phyloP scores from a whole-genome alignment of 1,140 invertebrate genomes.

The Neoseiulus cucumeris region DNA sequence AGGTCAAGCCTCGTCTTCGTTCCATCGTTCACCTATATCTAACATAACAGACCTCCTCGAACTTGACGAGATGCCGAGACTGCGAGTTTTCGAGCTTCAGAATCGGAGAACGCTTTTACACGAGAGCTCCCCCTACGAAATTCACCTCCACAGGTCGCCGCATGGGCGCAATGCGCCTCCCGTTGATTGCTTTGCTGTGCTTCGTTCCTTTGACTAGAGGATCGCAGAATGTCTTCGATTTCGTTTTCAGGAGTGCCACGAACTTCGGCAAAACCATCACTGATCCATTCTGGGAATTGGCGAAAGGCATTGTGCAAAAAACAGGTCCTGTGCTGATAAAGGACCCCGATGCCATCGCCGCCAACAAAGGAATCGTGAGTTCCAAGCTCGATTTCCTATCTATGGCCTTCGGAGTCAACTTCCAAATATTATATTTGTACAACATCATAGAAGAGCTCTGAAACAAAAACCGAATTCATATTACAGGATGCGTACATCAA shows the following conservation, averaged over 20 bases:
- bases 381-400: no score
- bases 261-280: not conserved
- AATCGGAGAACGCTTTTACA: no score
- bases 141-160: no score
- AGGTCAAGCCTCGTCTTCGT: no score
- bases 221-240: not conserved
- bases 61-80: no score
- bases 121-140: no score
- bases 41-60: no score
- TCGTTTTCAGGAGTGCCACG: not conserved
- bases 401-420: no score
- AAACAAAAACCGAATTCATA: not conserved
- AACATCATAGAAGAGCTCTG: no score
- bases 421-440: no score
- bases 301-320: not conserved
- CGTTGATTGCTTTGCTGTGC: not conserved
- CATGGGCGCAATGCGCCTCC: not conserved
- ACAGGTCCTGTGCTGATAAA: not conserved
- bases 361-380: not conserved
- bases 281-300: not conserved
- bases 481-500: not conserved
- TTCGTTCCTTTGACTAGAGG: not conserved
- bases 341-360: conserved; percentile 3
- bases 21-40: no score
- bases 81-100: no score